Conservation (phyloP, 2,888 invertebrate genomes). For the Amblyteles armatorius region DNA sequence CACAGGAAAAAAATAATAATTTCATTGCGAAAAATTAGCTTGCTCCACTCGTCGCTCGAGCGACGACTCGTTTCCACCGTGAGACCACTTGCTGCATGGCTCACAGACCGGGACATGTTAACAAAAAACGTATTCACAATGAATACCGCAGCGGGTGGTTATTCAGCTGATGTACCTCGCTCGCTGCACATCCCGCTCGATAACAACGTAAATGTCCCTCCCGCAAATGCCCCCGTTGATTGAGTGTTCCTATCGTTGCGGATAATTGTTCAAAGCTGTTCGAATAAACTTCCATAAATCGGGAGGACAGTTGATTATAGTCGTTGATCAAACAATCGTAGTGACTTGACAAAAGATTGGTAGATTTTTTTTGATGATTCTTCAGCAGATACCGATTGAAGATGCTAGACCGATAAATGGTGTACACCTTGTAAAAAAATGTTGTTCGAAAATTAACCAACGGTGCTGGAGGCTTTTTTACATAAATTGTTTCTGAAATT, state of each 20-base stretch:
- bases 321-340: neutral
- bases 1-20: slow-evolving; percentile 32
- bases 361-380: too few relatives aligned
- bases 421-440: too few relatives aligned
- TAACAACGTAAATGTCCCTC: neutral
- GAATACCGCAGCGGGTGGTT: slow-evolving; percentile 69
- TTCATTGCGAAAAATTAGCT: slow-evolving; percentile 28
- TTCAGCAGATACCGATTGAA: too few relatives aligned
- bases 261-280: neutral
- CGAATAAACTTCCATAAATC: neutral
- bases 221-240: slow-evolving; percentile 1
- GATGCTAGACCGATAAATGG: too few relatives aligned
- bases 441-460: too few relatives aligned
- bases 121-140: slow-evolving; percentile 67
- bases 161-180: slow-evolving; percentile 63
- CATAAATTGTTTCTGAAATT: too few relatives aligned
- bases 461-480: too few relatives aligned
- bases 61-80: slow-evolving; percentile 65
- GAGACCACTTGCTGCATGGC: slow-evolving; percentile 69
- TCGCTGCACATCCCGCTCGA: neutral
- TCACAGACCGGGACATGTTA: slow-evolving; percentile 72
- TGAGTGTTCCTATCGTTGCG: slow-evolving; percentile 36
- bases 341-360: neutral
- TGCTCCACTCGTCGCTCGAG: slow-evolving; percentile 14
- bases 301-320: neutral